Percentiles rank a stretch among this genome's conserved stretches.
Conservation (phyloP, 2,888 invertebrate species). For the Timema cristinae region DNA sequence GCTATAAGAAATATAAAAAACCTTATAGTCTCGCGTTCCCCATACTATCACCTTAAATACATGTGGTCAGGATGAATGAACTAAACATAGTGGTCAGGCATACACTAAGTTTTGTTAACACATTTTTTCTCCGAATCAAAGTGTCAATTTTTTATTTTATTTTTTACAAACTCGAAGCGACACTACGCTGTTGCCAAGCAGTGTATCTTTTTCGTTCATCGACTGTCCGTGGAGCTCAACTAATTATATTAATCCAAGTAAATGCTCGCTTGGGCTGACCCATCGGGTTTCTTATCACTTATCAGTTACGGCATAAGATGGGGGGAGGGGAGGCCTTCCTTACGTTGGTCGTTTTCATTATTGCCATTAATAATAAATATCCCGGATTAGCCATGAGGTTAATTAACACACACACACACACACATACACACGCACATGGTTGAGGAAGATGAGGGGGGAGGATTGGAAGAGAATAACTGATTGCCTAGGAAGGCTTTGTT, state of each 20-base stretch:
- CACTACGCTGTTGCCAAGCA: no score
- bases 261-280: not conserved
- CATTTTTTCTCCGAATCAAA: no score
- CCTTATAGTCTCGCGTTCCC: no score
- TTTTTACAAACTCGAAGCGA: no score
- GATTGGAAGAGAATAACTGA: not conserved
- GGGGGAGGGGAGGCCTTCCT: not conserved
- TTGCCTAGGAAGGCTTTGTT: no score
- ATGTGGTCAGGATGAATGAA: no score
- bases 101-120: no score
- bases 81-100: no score
- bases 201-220: not conserved
- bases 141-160: no score
- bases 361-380: conserved; percentile 16
- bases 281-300: conserved; percentile 9
- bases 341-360: conserved; percentile 10
- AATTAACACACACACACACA: not conserved
- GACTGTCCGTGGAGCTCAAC: not conserved
- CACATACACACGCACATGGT: no score
- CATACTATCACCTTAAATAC: no score
- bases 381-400: conserved; percentile 9
- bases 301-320: conserved; percentile 6
- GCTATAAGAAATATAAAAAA: no score
- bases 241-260: conserved; percentile 15
- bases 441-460: not conserved